A percentile compares a stretch with the other conserved stretches of the same genome.
phyloP scores from a whole-genome alignment of 2,113 vertebrate genomes.

The Semicossyphus pulcher region DNA sequence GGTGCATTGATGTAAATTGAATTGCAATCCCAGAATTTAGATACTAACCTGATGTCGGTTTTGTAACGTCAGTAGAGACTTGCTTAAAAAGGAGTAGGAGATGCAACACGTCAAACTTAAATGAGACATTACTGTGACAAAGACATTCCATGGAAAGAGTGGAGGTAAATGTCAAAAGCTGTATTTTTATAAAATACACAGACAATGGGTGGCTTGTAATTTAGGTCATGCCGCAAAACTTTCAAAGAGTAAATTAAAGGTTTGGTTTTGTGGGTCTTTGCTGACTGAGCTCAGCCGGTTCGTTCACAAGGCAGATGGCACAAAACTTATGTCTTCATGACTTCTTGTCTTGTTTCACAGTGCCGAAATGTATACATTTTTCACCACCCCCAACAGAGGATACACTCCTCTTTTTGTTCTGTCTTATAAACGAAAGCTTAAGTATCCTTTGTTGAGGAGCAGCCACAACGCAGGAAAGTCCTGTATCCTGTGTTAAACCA shows the following conservation, averaged over 20 bases:
- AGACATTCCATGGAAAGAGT: constrained; percentile 18
- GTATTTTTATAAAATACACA: constrained; percentile 31
- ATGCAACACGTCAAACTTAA: constrained; percentile 3
- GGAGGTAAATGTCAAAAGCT: constrained; percentile 27
- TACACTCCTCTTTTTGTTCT: too few species aligned
- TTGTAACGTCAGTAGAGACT: background rate
- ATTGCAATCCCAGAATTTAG: background rate
- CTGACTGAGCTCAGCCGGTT: constrained; percentile 7
- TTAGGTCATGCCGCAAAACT: constrained; percentile 34
- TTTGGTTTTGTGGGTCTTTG: constrained; percentile 22
- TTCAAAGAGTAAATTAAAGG: constrained; percentile 46
- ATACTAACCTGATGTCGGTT: background rate
- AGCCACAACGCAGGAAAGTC: too few species aligned
- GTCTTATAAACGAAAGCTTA: too few species aligned
- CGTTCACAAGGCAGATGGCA: constrained; percentile 5
- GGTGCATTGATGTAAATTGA: background rate
- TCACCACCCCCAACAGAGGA: too few species aligned
- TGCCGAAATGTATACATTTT: too few species aligned
- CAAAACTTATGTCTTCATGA: background rate
- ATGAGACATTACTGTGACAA: constrained; percentile 6
- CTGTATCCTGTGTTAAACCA: too few species aligned
- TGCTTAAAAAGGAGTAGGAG: background rate
- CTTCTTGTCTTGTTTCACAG: background rate
- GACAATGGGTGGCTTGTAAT: constrained; percentile 42
- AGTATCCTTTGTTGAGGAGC: too few species aligned